Evolutionary conservation across 1,140 invertebrate genomes (phyloP).

Genomic region (Araneus ventricosus): DNA sequence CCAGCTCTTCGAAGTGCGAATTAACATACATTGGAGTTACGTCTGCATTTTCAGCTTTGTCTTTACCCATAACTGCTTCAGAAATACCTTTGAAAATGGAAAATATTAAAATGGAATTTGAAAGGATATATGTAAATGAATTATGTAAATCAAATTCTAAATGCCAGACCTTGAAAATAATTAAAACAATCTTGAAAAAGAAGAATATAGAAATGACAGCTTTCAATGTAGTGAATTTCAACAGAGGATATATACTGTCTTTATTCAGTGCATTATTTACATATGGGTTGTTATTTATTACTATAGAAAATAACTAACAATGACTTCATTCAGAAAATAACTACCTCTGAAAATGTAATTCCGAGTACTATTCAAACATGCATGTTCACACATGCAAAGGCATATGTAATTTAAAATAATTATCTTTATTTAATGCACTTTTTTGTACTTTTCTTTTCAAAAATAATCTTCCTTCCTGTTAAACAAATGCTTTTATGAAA

Average conservation of each 20-base stretch:
- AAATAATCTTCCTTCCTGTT: neutral
- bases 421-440: neutral
- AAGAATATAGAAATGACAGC: neutral
- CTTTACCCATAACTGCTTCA: neutral
- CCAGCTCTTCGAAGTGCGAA: neutral
- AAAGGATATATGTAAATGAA: slow-evolving; percentile 19
- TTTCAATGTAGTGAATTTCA: neutral
- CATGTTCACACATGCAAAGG: too few species aligned
- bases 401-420: neutral
- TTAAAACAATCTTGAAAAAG: neutral
- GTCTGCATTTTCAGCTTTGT: too few species aligned
- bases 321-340: neutral
- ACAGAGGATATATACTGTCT: neutral
- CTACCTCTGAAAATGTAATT: neutral
- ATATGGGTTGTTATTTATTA: slow-evolving; percentile 5
- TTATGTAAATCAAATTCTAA: neutral
- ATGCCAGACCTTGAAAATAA: neutral
- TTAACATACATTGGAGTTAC: neutral
- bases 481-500: too few species aligned
- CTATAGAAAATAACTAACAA: neutral
- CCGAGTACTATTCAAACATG: too few species aligned
- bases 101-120: neutral
- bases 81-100: neutral
- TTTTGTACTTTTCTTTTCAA: neutral
- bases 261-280: slow-evolving; percentile 23